Conservation (phyloP, 1,140 invertebrate species). For the Semibalanus balanoides region DNA sequence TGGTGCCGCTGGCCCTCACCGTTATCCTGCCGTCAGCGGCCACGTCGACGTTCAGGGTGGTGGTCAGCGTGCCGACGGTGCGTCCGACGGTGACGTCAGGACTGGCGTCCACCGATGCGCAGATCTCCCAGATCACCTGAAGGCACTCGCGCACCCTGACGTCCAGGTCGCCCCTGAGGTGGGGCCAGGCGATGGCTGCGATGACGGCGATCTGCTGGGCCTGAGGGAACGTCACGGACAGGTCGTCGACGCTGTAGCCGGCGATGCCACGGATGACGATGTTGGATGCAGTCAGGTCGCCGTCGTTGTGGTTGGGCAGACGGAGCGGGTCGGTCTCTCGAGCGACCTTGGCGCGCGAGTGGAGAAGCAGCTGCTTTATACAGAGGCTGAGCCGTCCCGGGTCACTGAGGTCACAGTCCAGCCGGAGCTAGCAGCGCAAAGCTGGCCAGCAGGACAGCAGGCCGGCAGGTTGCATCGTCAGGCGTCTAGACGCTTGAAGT, state of each 20-base stretch:
- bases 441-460: no score
- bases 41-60: not conserved
- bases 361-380: not conserved
- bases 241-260: not conserved
- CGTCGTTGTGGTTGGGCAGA: not conserved
- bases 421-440: no score
- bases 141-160: not conserved
- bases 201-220: not conserved
- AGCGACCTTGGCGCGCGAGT: not conserved
- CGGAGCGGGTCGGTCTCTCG: not conserved
- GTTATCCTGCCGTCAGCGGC: not conserved
- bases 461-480: no score
- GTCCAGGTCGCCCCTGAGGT: not conserved
- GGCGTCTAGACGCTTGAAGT: no score
- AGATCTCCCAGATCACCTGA: not conserved
- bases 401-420: not conserved
- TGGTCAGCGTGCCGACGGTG: not conserved
- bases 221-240: not conserved
- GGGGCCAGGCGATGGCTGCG: not conserved
- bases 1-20: not conserved
- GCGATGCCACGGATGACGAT: not conserved
- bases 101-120: not conserved
- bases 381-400: not conserved
- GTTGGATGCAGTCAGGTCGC: not conserved
- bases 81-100: not conserved